Conservation (phyloP, 2,888 invertebrate genomes). For the Idaea dimidiata region DNA sequence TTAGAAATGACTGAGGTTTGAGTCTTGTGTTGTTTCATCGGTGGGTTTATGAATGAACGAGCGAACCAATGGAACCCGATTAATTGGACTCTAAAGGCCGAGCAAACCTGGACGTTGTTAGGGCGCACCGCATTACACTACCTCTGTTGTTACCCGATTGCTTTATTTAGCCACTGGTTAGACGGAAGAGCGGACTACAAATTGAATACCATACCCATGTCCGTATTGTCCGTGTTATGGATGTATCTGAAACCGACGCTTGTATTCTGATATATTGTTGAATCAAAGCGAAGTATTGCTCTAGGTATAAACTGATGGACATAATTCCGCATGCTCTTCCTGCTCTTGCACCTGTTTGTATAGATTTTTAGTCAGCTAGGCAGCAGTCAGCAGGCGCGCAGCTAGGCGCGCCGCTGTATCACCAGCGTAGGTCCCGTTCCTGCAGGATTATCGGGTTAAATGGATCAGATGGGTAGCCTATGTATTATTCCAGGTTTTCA, state of each 20-base stretch:
- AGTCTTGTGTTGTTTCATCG: constrained; percentile 42
- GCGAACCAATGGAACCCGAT: constrained; percentile 47
- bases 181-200: constrained; percentile 17
- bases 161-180: constrained; percentile 33
- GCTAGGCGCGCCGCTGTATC: no score
- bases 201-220: constrained; percentile 15
- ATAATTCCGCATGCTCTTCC: background rate
- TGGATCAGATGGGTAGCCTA: no score
- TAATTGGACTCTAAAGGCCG: constrained; percentile 56
- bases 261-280: background rate
- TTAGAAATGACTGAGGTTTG: constrained; percentile 26
- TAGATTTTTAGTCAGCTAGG: no score
- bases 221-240: background rate
- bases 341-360: background rate
- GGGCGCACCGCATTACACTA: constrained; percentile 41
- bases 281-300: background rate
- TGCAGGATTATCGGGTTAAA: no score
- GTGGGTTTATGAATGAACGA: constrained; percentile 44
- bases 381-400: no score
- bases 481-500: no score
- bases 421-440: no score
- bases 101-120: constrained; percentile 49
- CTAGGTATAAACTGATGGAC: background rate
- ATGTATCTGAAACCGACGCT: background rate
- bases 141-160: constrained; percentile 39